phyloP scores from a whole-genome alignment of 92 coral and sea anemone species.

The Porites divaricata region DNA sequence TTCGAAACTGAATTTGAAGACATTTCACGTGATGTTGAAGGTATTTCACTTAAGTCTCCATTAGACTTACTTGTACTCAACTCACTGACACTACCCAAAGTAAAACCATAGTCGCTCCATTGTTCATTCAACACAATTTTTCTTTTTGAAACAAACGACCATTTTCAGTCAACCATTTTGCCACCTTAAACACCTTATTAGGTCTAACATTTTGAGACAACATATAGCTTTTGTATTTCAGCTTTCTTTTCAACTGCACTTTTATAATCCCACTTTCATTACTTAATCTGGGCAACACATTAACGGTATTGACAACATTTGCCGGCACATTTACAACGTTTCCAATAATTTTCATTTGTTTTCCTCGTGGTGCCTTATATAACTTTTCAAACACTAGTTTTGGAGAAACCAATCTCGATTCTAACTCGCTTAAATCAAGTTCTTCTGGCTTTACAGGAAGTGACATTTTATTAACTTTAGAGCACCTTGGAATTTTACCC shows the following conservation, averaged over 20 bases:
- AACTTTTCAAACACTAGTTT: conserved; percentile 58
- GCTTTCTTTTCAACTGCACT: conserved; percentile 48
- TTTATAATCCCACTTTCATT: conserved; percentile 55
- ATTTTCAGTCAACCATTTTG: conserved; percentile 54
- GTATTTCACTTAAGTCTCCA: not conserved
- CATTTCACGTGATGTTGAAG: no score
- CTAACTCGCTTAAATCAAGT: conserved; percentile 21
- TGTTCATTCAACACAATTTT: conserved; percentile 49
- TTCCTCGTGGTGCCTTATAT: conserved; percentile 68
- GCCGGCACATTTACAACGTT: conserved; percentile 64
- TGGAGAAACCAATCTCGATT: conserved; percentile 31
- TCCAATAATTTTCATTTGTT: conserved; percentile 61
- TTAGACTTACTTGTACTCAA: no score
- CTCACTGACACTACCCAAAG: no score
- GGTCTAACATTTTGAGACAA: conserved; percentile 55
- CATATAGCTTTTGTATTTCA: conserved; percentile 60
- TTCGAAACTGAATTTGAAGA: not conserved
- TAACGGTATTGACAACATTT: conserved; percentile 58
- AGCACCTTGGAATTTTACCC: conserved; percentile 48
- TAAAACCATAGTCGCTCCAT: conserved; percentile 21
- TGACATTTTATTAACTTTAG: conserved; percentile 8
- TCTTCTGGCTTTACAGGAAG: conserved; percentile 22
- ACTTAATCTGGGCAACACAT: conserved; percentile 55
- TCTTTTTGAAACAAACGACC: conserved; percentile 64
- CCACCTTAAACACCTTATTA: conserved; percentile 48